These are phyloP conservation scores for Sceloporus tristichus DNA, from an alignment of 2,113 vertebrate species.

Conservation along the genomic window DNA sequence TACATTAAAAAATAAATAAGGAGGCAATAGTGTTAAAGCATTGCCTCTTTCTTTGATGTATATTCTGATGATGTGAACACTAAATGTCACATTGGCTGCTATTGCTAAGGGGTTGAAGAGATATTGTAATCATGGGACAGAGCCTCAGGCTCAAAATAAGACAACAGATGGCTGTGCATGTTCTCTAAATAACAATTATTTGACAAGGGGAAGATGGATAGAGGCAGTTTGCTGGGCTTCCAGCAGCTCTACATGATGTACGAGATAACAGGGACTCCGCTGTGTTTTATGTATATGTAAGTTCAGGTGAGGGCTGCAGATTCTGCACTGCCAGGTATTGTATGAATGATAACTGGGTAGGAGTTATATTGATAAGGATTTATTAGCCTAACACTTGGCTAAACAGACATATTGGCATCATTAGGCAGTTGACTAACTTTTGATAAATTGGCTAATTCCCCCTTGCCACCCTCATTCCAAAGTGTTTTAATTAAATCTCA, in stretches of 20 bases:
- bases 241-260: constrained; percentile 30
- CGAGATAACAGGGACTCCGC: constrained; percentile 15
- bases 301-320: constrained; percentile 31
- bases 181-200: constrained; percentile 47
- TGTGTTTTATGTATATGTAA: constrained; percentile 16
- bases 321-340: constrained; percentile 31
- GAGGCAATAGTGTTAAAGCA: background rate
- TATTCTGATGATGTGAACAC: background rate
- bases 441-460: constrained; percentile 35
- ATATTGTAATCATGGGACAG: constrained; percentile 12
- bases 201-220: constrained; percentile 49
- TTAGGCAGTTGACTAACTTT: constrained; percentile 52
- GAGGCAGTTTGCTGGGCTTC: constrained; percentile 48
- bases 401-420: constrained; percentile 41
- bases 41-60: background rate
- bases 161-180: constrained; percentile 42
- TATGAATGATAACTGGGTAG: constrained; percentile 46
- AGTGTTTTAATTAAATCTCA: constrained; percentile 51
- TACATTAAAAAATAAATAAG: background rate
- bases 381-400: constrained; percentile 43
- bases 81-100: constrained; percentile 3
- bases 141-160: constrained; percentile 23
- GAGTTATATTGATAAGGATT: constrained; percentile 45
- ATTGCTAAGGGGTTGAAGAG: background rate
- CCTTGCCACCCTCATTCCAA: constrained; percentile 13